Base-by-base conservation (phyloP, 2,113 vertebrate genomes). In the Chaenogobius annularis region DNA sequence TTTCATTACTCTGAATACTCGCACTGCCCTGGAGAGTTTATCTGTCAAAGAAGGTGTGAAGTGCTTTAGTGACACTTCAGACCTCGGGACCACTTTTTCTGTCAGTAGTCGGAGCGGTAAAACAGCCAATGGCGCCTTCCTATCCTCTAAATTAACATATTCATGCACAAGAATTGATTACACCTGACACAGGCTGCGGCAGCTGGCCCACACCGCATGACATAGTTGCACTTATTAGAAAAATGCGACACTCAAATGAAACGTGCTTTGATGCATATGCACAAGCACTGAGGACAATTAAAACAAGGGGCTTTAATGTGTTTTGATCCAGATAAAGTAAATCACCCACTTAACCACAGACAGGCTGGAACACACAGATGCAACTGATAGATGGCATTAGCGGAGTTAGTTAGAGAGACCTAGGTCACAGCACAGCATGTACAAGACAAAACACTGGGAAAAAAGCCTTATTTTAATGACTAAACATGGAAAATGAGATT, bases 111-210 rank as follows among this genome's bases (percentile, higher is more conserved):
- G 81, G 84, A 82, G 77, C 81, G 75, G 69, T 40, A 75, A 84
- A 86, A 78, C 72, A 82, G 79, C 86, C 84, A 58, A 58, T 79
- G 83, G 84, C 82, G 47, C 59, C 64, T 26, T 72, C 13, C 17
- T 50, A 7, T 11, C 64, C 72, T 68, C 56, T 63, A 17, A 19
- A 83, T 87, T 86, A 78, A 65, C 85, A 88, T 88, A 85, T 88
- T 88, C 72, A 82, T 85, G 82, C 22, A 22, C 26, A 65, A 70
- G 73, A 80, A 80, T 26, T 44, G 70, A 83, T 83, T 83, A 59
- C 72, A 44, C 78, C 64, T 26, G 69, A 88, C 85, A 69, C 44
- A 20, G 10, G 52, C 74, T 74, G 31, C 68, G 77, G 79, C 66
- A 78, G 71, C 68, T 73, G 75, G 73, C 80, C 5, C 74, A 66